Base-by-base conservation (phyloP, 53 echinoderm and acorn worm species). In the Holothuria leucospilota region DNA sequence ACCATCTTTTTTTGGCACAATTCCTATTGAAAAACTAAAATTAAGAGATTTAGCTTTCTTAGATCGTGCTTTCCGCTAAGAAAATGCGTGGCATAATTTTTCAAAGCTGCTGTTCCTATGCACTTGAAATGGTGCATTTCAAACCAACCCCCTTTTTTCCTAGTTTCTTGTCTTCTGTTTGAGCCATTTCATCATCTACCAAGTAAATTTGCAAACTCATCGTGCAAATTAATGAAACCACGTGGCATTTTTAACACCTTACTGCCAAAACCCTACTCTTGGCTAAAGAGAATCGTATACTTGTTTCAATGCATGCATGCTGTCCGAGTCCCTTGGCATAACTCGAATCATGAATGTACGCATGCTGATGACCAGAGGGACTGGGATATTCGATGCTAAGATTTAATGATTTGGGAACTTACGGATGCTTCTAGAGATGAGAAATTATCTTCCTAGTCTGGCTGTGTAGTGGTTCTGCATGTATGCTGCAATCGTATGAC, bases 161-260 rank as follows among this genome's bases (percentile, higher is more conserved):
- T 16, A 56, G 15, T 56, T 56, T 56, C 56, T 40, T 42, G 16
- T 39, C 29, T 38, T 80, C 56, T 27, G 59, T 80, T 80, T 78
- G 78, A n/a, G 52, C 53, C 59, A 59, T 78, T 78, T 80, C 80
- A 80, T 80, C 61, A 80, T 80, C 80, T 61, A 61, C 56, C 80
- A 80, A 80, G 62, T 80, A 80, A 80, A n/a, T n/a, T 80, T 80
- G 62, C 59, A 80, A 80, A 80, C 61, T 61, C 61, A 59, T 80
- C 80, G 28, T 61, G 38, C 25, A 61, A 80, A 60, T 80, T 80
- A 80, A 39, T 62, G 52, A 80, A 61, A 80, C 80, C 80, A 30
- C n/a, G 80, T 80, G 80, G 80, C 80, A 80, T 80, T 80, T 80
- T 34, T 80, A 61, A 80, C 80, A 80, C 80, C 80, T n/a, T n/a